Conservation (phyloP, 2,797 vertebrate species). For the Tangara arthus region DNA sequence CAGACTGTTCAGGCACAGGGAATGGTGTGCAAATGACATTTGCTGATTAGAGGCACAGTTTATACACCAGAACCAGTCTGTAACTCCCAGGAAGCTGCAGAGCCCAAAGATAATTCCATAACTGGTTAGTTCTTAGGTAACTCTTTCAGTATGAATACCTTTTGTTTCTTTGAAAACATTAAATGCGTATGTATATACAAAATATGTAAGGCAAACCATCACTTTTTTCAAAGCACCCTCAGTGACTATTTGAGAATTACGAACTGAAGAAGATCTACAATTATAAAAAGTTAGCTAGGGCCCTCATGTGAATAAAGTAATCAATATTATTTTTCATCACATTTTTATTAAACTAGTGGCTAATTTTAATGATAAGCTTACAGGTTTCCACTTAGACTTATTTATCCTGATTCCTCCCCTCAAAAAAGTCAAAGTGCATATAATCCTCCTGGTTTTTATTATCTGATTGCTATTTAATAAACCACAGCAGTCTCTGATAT, state of each 20-base stretch:
- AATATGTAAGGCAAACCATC: not conserved
- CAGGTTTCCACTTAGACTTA: not conserved
- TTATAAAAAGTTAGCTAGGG: not conserved
- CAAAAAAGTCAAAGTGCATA: not conserved
- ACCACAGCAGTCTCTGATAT: not conserved
- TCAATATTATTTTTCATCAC: not conserved
- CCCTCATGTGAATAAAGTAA: not conserved
- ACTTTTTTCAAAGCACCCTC: not conserved
- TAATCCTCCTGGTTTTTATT: not conserved
- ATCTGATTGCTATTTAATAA: not conserved
- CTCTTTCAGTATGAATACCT: not conserved
- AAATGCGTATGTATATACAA: not conserved
- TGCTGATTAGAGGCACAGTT: not conserved
- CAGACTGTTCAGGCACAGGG: not conserved
- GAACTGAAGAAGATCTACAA: not conserved
- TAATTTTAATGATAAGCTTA: not conserved
- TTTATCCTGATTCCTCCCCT: not conserved
- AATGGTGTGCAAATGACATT: not conserved
- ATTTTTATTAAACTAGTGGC: not conserved
- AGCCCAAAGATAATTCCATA: not conserved
- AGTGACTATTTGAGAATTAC: not conserved
- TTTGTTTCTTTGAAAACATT: not conserved
- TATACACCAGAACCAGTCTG: rapidly evolving
- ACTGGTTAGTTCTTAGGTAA: not conserved
- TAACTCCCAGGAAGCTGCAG: not conserved